Evolutionary conservation across 2,888 invertebrate genomes (phyloP), one percentile per base, ranked within the genome.

Genomic region (Lacanobia oleracea): DNA sequence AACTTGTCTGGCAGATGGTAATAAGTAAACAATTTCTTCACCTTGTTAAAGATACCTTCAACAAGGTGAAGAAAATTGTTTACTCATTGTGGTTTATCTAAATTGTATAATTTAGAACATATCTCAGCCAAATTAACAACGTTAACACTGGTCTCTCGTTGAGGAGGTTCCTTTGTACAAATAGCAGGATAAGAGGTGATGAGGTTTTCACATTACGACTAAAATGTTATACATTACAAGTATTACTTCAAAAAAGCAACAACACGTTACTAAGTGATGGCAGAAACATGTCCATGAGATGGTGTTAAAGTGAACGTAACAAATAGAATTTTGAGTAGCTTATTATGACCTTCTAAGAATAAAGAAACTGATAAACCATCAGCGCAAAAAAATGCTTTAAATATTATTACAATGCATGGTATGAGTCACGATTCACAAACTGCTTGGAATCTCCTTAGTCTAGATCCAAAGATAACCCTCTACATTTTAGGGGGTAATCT

Each of bases 291-390:
- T 56, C 61, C 72, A 40, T 48, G 73, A 72, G 23, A 14, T 27
- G 37, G 37, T n/a, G 48, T 33, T 48, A 59, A 77, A 77, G 79
- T 72, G 73, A 76, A 76, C 27, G 79, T 76, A 60, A 65, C 50
- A 64, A 65, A 45, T 56, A 21, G 2, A 43, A 64, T 33, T 63
- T 79, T 51, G 37, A 70, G 8, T 70, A 50, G 33, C 61, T 14
- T 27, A 68, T 16, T 27, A 18, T 53, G 60, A 79, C 76, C 76
- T 76, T 79, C 43, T n/a, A 18, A 14, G n/a, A 79, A 59, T 12
- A 27, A 60, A 75, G 62, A 43, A 56, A 45, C 33, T 33, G 16
- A 60, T 33, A 33, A 40, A 40, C 48, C 10, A 27, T n/a, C 23
- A 45, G 21, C 45, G 60, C 43, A 64, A 60, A 64, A 77, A 61